Percentiles rank a stretch among this genome's conserved stretches.
These are phyloP conservation scores for Alouatta palliata DNA, from an alignment of 2,113 vertebrate genomes.

Conservation along the genomic window DNA sequence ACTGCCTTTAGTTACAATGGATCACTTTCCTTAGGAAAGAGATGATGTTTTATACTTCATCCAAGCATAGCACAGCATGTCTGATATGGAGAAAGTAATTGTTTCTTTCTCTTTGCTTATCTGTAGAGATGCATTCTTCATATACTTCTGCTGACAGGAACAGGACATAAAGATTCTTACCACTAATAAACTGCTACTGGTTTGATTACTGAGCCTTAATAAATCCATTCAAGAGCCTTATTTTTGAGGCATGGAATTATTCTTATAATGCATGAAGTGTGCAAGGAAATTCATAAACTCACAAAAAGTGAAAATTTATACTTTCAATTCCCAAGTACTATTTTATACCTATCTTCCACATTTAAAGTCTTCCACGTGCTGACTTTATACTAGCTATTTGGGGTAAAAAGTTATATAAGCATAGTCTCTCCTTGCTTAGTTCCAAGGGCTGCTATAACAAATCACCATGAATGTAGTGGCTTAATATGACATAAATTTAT, in stretches of 20 bases:
- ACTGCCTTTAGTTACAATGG: background rate
- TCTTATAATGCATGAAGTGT: background rate
- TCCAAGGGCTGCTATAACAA: background rate
- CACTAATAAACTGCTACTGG: background rate
- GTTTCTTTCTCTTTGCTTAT: background rate
- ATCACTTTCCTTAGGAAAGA: background rate
- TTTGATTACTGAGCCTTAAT: slow-evolving; percentile 26
- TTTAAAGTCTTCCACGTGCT: background rate
- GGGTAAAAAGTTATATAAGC: background rate
- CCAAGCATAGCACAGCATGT: background rate
- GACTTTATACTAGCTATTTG: background rate
- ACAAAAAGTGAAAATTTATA: slow-evolving; percentile 22
- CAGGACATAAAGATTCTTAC: background rate
- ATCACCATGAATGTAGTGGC: background rate
- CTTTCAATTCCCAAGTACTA: background rate
- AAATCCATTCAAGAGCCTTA: background rate
- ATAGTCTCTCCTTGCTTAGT: background rate
- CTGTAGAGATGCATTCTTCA: background rate
- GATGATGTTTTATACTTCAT: background rate
- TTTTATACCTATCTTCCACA: background rate
- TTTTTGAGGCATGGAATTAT: slow-evolving; percentile 26
- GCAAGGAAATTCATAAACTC: background rate
- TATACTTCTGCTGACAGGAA: background rate
- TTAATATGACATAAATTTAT: background rate
- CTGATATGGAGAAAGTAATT: background rate